These are phyloP conservation scores for Oscheius sp. DNA, from an alignment of 2,888 invertebrate genomes.

Conservation along the genomic window DNA sequence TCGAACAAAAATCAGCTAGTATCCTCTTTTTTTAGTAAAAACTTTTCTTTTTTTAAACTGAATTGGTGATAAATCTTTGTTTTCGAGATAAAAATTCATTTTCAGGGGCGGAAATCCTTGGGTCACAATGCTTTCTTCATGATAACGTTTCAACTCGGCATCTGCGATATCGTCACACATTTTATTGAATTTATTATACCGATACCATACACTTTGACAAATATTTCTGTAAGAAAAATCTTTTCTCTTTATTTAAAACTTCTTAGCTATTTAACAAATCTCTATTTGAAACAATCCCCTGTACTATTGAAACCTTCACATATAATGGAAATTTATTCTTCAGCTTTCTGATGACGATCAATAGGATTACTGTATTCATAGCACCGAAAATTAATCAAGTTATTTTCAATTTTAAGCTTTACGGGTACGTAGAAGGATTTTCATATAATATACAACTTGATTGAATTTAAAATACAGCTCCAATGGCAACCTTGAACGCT, in stretches of 20 bases:
- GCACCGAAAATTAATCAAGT: neutral
- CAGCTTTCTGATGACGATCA: conserved; percentile 12
- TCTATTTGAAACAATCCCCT: neutral
- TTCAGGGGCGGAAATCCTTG: neutral
- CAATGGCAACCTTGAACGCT: too few species aligned
- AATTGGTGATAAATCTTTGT: too few species aligned
- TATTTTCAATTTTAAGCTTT: neutral
- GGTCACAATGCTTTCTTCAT: neutral
- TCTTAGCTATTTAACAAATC: neutral
- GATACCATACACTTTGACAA: neutral
- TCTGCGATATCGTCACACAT: neutral
- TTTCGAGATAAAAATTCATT: neutral
- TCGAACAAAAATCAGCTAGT: too few species aligned
- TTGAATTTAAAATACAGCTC: too few species aligned
- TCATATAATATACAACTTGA: too few species aligned
- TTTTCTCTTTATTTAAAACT: too few species aligned
- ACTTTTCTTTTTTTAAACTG: too few species aligned
- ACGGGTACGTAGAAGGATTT: neutral
- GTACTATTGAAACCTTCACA: neutral
- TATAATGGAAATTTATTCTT: conserved; percentile 9
- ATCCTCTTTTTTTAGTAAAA: too few species aligned
- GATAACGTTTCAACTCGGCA: neutral
- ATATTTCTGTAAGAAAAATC: neutral
- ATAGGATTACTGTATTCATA: neutral
- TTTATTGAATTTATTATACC: neutral